These are phyloP conservation scores for Acanthosepion esculentum DNA, from an alignment of 2,888 invertebrate genomes.

Conservation along the genomic window DNA sequence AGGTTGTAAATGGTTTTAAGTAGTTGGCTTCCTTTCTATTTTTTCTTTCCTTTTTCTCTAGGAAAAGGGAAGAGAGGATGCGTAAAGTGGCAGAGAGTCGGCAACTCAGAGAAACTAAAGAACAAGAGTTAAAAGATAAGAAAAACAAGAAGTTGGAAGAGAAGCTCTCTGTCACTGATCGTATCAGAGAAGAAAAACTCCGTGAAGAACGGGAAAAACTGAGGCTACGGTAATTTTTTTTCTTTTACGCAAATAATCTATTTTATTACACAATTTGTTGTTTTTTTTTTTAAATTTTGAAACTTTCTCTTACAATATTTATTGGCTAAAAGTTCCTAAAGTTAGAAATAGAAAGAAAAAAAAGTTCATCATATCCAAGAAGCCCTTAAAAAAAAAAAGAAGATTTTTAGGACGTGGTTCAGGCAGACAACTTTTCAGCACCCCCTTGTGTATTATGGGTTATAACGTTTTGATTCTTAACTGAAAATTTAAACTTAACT, in stretches of 20 bases:
- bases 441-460: no score
- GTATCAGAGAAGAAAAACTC: slow-evolving; percentile 59
- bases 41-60: slow-evolving; percentile 49
- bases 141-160: slow-evolving; percentile 58
- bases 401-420: no score
- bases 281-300: no score
- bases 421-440: no score
- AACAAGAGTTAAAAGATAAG: slow-evolving; percentile 54
- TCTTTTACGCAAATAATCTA: neutral
- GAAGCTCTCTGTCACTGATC: slow-evolving; percentile 55
- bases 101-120: slow-evolving; percentile 54
- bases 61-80: slow-evolving; percentile 62
- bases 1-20: neutral
- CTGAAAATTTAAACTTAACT: no score
- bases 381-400: no score
- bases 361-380: no score
- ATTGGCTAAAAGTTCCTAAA: no score
- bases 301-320: no score
- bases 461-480: no score
- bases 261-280: no score
- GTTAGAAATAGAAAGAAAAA: no score
- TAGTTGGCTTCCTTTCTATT: neutral
- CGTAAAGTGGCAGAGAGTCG: slow-evolving; percentile 59
- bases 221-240: slow-evolving; percentile 54
- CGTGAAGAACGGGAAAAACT: slow-evolving; percentile 59